Evolutionary conservation across 2,113 vertebrate species (phyloP).

Genomic region (Camelus bactrianus): DNA sequence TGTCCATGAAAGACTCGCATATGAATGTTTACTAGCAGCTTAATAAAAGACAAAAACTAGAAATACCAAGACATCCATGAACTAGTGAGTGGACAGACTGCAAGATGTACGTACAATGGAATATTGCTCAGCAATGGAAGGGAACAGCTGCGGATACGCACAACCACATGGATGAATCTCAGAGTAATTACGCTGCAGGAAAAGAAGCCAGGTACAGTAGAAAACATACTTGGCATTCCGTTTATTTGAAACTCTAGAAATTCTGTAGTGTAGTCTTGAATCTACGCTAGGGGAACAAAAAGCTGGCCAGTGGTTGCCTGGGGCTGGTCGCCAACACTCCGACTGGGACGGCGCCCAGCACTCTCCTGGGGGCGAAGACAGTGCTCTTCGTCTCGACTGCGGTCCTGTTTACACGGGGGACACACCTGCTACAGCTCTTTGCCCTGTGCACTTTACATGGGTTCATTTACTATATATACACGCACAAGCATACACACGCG

Average conservation of each 20-base stretch:
- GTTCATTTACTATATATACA: neutral
- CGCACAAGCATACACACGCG: no score
- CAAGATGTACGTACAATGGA: neutral
- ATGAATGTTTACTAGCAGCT: neutral
- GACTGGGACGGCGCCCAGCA: no score
- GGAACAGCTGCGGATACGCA: neutral
- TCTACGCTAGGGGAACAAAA: neutral
- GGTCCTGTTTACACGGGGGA: neutral
- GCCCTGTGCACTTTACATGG: neutral
- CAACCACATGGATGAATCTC: neutral
- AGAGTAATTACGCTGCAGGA: neutral
- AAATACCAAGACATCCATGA: constrained; percentile 8
- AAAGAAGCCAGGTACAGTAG: neutral
- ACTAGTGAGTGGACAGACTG: neutral
- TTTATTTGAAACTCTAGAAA: neutral
- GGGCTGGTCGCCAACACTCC: neutral
- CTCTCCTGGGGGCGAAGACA: neutral
- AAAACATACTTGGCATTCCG: neutral
- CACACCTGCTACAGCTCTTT: neutral
- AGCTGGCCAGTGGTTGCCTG: neutral
- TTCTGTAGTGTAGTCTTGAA: neutral
- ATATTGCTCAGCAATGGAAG: neutral
- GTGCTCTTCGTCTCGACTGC: neutral
- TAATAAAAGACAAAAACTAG: neutral
- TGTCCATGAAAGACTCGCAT: neutral